These are phyloP conservation scores for Pseudopleuronectes americanus DNA, from an alignment of 2,797 vertebrate species.

Conservation along the genomic window DNA sequence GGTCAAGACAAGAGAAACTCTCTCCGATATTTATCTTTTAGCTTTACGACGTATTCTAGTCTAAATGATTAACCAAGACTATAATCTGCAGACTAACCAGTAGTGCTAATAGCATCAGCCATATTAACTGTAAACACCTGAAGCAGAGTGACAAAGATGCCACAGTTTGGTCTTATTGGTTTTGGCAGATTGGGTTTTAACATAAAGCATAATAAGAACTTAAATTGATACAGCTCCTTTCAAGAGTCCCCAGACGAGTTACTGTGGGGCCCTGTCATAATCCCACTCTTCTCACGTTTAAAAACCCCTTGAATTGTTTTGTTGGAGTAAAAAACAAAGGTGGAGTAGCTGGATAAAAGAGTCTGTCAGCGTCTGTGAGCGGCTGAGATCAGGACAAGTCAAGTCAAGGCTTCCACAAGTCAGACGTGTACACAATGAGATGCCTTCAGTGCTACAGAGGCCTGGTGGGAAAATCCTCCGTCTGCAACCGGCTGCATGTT, in stretches of 20 bases:
- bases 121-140: too few species aligned
- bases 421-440: slow-evolving; percentile 25
- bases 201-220: background rate
- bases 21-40: background rate
- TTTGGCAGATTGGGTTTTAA: background rate
- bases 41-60: slow-evolving; percentile 3
- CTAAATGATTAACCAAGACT: background rate
- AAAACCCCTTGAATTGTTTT: slow-evolving; percentile 11
- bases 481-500: slow-evolving; percentile 14
- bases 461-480: slow-evolving; percentile 36
- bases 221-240: too few species aligned
- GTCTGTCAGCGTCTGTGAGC: slow-evolving; percentile 11
- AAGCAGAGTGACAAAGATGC: background rate
- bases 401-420: slow-evolving; percentile 29
- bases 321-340: slow-evolving; percentile 31
- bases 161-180: background rate
- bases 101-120: background rate
- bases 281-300: background rate
- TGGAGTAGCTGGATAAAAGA: slow-evolving; percentile 21
- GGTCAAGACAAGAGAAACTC: too few species aligned
- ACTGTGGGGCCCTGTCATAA: background rate
- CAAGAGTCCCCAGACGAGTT: too few species aligned
- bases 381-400: slow-evolving; percentile 38
- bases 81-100: too few species aligned
- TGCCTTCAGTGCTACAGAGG: slow-evolving; percentile 24